Base-by-base conservation (phyloP, 1,140 invertebrate genomes). In the Trachymyrmex cornetzi region DNA sequence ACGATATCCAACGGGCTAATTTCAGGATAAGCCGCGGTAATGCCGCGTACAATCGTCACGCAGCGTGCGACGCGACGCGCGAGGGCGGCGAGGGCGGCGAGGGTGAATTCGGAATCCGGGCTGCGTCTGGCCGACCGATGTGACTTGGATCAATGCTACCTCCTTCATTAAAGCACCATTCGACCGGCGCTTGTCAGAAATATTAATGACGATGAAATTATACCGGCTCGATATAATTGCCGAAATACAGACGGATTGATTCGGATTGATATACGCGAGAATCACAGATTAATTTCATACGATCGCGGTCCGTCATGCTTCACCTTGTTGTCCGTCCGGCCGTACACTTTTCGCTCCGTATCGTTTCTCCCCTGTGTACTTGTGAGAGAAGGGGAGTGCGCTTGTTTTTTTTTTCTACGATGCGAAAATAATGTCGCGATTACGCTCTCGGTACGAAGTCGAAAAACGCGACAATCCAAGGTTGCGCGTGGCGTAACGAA, bases 91-190 rank as follows among this genome's bases (percentile, higher is more conserved):
- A n/a, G n/a, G n/a, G n/a, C n/a, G n/a, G 77, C 48, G 48, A 53
- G 59, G 34, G 34, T 88, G 87, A 90, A 90, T 90, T 88, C 74
- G 77, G 50, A 87, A 87, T 90, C 86, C 59, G n/a, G 67, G 61
- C 50, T 30, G 79, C 57, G 87, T 63, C 74, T 48, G 74, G 48
- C 77, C 79, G 72, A 53, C 63, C 77, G 85, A 84, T 61, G 81
- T 12, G 69, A 53, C 63, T 14, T 48, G 71, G 87, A 72, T 91
- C 84, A 44, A 90, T 90, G 80, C 44, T 75, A 79, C 72, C 53
- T 88, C 50, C 63, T 89, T 91, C 87, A 72, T 91, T 90, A 90
- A 61, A 77, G 57, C 61, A 30, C 89, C 84, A 87, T 84, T 90
- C 86, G 84, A 11, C 75, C 79, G n/a, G n/a, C 38, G 67, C 44